Evolutionary conservation across 2,797 vertebrate species (phyloP).

Genomic region (Gymnodraco acuticeps): DNA sequence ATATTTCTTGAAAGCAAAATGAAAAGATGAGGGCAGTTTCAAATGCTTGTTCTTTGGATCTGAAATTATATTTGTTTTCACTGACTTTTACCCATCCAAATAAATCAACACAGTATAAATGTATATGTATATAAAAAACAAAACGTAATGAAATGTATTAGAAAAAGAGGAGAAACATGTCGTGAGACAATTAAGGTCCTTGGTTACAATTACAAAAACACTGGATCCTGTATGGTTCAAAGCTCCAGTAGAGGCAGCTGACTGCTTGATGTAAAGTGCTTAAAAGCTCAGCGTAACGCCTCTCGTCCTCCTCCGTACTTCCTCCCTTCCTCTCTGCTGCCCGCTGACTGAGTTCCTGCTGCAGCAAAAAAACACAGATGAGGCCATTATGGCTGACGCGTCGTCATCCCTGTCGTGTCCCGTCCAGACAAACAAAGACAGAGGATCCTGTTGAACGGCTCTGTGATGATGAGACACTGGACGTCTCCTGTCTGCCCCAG

Average conservation of each 20-base stretch:
- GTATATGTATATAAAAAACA: background rate
- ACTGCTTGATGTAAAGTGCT: slow-evolving; percentile 10
- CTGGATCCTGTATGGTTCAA: background rate
- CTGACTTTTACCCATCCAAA: background rate
- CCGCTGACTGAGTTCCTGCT: slow-evolving; percentile 62
- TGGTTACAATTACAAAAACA: background rate
- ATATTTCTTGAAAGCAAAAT: background rate
- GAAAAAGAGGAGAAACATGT: too few relatives aligned
- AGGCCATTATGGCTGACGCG: slow-evolving; percentile 67
- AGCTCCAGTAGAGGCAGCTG: background rate
- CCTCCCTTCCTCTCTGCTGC: slow-evolving; percentile 34
- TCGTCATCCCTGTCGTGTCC: slow-evolving; percentile 66
- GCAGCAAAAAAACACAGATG: slow-evolving; percentile 64
- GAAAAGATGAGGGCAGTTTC: background rate
- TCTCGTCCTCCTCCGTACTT: slow-evolving; percentile 29
- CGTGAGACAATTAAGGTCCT: background rate
- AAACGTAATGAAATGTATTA: background rate
- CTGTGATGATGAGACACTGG: slow-evolving; percentile 52
- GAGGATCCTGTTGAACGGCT: slow-evolving; percentile 48
- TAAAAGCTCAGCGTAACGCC: slow-evolving; percentile 27
- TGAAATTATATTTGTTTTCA: background rate
- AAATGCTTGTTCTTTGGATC: background rate
- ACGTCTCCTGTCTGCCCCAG: slow-evolving; percentile 66
- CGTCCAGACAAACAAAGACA: slow-evolving; percentile 65
- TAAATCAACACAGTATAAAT: too few relatives aligned